Conservation (phyloP, 2,113 vertebrate genomes). For the Xiphias gladius region DNA sequence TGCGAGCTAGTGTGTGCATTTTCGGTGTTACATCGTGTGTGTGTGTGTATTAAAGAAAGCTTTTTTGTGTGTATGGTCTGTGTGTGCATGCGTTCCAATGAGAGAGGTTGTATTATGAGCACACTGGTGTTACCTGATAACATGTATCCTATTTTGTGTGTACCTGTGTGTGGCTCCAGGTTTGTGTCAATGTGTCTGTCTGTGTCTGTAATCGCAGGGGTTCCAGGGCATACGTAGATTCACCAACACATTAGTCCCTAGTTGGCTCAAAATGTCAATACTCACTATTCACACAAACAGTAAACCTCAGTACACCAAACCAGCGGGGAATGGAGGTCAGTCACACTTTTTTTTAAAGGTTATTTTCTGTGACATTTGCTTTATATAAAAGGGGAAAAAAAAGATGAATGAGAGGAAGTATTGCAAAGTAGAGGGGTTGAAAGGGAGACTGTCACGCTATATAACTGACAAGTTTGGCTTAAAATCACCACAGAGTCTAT, state of each 20-base stretch:
- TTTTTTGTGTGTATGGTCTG: not conserved
- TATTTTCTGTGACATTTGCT: conserved; percentile 58
- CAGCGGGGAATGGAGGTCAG: conserved; percentile 56
- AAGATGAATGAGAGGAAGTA: conserved; percentile 4
- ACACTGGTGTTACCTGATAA: not conserved
- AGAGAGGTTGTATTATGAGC: fast-evolving
- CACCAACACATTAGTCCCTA: conserved; percentile 60
- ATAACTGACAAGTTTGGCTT: not conserved
- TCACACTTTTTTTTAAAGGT: conserved; percentile 55
- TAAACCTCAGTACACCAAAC: conserved; percentile 14
- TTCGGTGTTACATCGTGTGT: not conserved
- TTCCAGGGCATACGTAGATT: conserved; percentile 55
- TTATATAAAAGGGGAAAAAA: conserved; percentile 22
- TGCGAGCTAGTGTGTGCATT: not conserved
- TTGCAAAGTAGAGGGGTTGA: not conserved
- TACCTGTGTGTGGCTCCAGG: not conserved
- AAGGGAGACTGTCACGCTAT: conserved; percentile 18
- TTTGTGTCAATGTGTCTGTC: conserved; percentile 2
- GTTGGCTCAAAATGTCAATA: conserved; percentile 70
- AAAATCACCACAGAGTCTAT: not conserved
- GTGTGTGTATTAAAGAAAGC: not conserved
- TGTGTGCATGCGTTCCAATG: not conserved
- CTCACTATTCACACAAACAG: conserved; percentile 66
- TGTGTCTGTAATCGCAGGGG: conserved; percentile 27
- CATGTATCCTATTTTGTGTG: not conserved